A percentile compares a stretch with the other conserved stretches of the same genome.
Evolutionary conservation across 2,113 vertebrate genomes (phyloP).

Genomic region (Scopus umbretta): DNA sequence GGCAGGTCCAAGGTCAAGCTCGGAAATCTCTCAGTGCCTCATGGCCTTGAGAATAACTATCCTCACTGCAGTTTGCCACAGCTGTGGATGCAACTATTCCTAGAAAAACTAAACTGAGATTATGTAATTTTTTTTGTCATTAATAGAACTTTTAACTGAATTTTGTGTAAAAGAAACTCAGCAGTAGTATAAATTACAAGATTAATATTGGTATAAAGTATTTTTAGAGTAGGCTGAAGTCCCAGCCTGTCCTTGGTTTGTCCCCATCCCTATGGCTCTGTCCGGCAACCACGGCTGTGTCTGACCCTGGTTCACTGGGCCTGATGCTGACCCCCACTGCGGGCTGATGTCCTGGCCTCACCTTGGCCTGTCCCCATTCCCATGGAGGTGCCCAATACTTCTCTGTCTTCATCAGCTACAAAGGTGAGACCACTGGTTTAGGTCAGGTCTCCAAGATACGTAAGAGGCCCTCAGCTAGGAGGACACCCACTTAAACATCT

Average conservation of each 20-base stretch:
- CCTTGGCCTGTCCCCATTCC: background rate
- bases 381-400: background rate
- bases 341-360: background rate
- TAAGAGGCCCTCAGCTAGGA: background rate
- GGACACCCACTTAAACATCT: background rate
- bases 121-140: background rate
- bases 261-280: background rate
- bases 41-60: background rate
- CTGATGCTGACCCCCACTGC: background rate
- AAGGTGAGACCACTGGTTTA: background rate
- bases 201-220: background rate
- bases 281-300: background rate
- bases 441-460: background rate
- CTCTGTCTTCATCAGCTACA: background rate
- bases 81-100: background rate
- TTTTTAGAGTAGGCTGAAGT: background rate
- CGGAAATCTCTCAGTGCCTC: background rate
- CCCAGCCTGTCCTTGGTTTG: background rate
- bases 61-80: background rate
- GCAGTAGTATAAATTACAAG: background rate
- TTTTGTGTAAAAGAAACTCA: background rate
- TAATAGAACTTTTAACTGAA: background rate
- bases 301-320: background rate
- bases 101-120: background rate
- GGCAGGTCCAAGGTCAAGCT: background rate